Base-by-base conservation (phyloP, 2,888 invertebrate genomes). In the Griposia aprilina region DNA sequence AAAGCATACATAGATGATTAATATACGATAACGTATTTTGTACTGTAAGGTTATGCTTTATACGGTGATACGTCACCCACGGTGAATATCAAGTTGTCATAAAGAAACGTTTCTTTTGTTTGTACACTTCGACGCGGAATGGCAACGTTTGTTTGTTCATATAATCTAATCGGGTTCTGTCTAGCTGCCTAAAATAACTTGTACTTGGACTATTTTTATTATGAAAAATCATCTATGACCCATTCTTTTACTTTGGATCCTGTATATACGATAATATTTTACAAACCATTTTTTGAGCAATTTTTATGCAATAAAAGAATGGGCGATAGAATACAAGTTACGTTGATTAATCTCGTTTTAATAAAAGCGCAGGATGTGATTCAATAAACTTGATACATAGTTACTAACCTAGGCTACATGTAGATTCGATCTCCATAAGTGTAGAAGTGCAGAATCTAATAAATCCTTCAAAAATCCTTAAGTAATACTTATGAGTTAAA, bases 1-100 rank as follows among this genome's bases (percentile, higher is more conserved):
- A 96, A 96, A 96, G 96, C 96, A 96, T 95, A 95, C 90, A 94
- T 94, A 93, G 91, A 94, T 94, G 94, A 95, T 93, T 93, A 94
- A 95, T 94, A 94, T 94, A 93, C 94, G 89, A 95, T 94, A 95
- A 93, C 92, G 92, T 95, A 95, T 95, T 96, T 96, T 96, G 96
- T 96, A 96, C 96, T 96, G 95, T 96, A 91, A 96, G 96, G 96
- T 96, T 94, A 93, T 93, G 92, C 91, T 90, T 89, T 89, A 83
- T 68, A 68, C 69, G 85, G 78, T 48, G 76, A 67, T 17, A 63
- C 62, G 67, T 80, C 83, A 85, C 74, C 68, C 75, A 17, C n/a
- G 84, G 82, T 71, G 68, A 45, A 7, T 41, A 76, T 71, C 78
- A 26, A 81, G 52, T 73, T 50, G 85, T 76, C 72, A 36, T 74